Conservation (phyloP, 2,888 invertebrate species). For the Alloplasta piceator region DNA sequence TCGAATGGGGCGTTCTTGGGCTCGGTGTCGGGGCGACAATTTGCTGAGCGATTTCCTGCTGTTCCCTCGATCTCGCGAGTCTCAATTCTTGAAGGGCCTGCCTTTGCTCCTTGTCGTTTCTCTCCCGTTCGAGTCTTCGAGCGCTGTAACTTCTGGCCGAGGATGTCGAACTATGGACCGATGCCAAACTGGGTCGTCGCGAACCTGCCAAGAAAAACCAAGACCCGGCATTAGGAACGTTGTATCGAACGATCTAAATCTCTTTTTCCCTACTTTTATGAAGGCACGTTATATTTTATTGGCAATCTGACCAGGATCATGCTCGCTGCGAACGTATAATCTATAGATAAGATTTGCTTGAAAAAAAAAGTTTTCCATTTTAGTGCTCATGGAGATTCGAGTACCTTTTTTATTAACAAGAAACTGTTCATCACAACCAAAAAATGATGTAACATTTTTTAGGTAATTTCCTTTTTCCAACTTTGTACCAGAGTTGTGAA, state of each 20-base stretch:
- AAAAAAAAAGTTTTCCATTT: too few species aligned
- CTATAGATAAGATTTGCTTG: neutral
- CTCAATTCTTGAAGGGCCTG: conserved; percentile 90
- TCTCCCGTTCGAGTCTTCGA: conserved; percentile 91
- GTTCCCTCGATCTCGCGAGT: conserved; percentile 88
- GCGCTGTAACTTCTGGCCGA: conserved; percentile 93
- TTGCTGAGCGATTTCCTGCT: conserved; percentile 83
- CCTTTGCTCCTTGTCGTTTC: conserved; percentile 92
- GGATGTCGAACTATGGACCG: conserved; percentile 92
- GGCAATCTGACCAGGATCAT: conserved; percentile 52
- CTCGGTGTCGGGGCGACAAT: conserved; percentile 87
- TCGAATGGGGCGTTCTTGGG: conserved; percentile 92
- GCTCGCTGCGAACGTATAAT: conserved; percentile 41
- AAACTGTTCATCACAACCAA: too few species aligned
- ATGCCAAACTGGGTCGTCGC: conserved; percentile 94
- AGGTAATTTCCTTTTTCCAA: too few species aligned
- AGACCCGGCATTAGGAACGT: conserved; percentile 38
- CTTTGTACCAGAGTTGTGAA: too few species aligned
- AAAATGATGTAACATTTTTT: too few species aligned
- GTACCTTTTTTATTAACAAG: too few species aligned
- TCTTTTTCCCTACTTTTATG: neutral
- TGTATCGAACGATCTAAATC: neutral
- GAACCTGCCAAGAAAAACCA: conserved; percentile 86
- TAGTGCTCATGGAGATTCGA: too few species aligned
- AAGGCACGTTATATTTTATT: conserved; percentile 19